Percentiles rank a stretch among this genome's conserved stretches.
phyloP scores from a whole-genome alignment of 92 coral and sea anemone species.

The Parazoanthus swiftii region DNA sequence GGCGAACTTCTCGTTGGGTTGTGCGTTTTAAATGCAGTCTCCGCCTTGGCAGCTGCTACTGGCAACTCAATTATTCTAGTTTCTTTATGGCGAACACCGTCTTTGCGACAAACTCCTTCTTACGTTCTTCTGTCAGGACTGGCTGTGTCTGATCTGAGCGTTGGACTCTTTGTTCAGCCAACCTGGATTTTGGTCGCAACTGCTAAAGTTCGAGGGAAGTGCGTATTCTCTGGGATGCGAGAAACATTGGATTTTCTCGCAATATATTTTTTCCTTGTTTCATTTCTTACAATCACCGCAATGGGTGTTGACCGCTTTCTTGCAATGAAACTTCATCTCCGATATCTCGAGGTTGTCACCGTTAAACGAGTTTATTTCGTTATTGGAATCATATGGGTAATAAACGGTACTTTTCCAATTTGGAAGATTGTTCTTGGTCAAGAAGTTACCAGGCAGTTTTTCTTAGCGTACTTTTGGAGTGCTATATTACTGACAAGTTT shows the following conservation, averaged over 20 bases:
- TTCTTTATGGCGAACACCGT: constrained; percentile 10
- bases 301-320: constrained; percentile 21
- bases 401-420: neutral
- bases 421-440: neutral
- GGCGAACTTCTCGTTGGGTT: neutral
- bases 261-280: constrained; percentile 16
- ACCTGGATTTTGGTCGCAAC: constrained; percentile 14
- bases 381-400: neutral
- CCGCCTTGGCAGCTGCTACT: neutral
- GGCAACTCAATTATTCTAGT: constrained; percentile 12
- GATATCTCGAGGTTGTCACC: neutral
- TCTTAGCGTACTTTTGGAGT: neutral
- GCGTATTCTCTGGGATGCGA: constrained; percentile 1
- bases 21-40: constrained; percentile 9
- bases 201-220: constrained; percentile 15
- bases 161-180: constrained; percentile 3
- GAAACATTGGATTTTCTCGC: neutral
- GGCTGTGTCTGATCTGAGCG: constrained; percentile 7
- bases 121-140: constrained; percentile 6
- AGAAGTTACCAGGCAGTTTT: neutral
- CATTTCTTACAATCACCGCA: constrained; percentile 8
- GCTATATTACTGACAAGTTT: neutral
- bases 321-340: constrained; percentile 6
- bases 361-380: neutral
- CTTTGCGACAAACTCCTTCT: neutral